A percentile compares a stretch with the other conserved stretches of the same genome.
phyloP scores from a whole-genome alignment of 2,888 invertebrate genomes.

The Tupiocoris notatus region DNA sequence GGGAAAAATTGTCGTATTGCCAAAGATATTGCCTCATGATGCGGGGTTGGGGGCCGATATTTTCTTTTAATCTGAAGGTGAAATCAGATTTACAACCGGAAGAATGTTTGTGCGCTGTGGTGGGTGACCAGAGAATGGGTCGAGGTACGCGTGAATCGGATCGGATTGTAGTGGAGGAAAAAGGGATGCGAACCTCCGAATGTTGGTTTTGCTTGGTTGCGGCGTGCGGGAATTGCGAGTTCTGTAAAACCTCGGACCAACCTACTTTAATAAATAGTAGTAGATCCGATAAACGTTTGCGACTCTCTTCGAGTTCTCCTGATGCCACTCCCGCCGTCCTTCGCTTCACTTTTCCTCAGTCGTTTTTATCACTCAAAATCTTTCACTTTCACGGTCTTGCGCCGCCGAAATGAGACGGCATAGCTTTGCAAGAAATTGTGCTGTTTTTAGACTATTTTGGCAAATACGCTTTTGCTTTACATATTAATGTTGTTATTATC shows the following conservation, averaged over 20 bases:
- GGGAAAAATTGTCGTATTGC: conserved; percentile 4
- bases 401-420: neutral
- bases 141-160: neutral
- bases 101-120: conserved; percentile 15
- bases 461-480: too few relatives aligned
- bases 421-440: too few relatives aligned
- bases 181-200: neutral
- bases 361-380: neutral
- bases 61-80: conserved; percentile 28
- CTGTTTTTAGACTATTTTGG: too few relatives aligned
- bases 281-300: neutral
- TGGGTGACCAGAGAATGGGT: neutral
- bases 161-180: neutral
- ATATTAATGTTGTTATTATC: too few relatives aligned
- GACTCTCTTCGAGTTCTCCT: neutral
- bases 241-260: neutral
- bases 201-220: neutral
- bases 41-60: conserved; percentile 5
- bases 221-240: neutral
- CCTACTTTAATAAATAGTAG: neutral
- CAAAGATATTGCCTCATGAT: conserved; percentile 16
- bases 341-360: neutral
- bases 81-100: conserved; percentile 34
- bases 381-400: neutral
- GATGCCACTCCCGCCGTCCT: neutral